Evolutionary conservation across 2,888 invertebrate species (phyloP), one percentile per base, ranked within the genome.

Genomic region (Leptinotarsa haldemani): DNA sequence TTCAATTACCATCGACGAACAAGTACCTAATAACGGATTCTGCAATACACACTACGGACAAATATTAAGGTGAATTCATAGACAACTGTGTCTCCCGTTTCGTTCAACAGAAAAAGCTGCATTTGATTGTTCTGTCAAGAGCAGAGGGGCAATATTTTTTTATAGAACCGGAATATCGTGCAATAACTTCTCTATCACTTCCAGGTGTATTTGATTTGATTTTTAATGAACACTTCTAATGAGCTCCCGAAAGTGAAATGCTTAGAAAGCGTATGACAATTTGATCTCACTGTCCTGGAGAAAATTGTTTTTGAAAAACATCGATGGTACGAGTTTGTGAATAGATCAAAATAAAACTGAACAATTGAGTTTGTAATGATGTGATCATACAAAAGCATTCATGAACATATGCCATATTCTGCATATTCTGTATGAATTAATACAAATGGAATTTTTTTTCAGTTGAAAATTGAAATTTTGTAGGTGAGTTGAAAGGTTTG

Each of bases 41-140:
- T 56, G 18, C 20, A 13, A 56, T 22, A 20, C 20, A 56, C 56
- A 18, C 13, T 56, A 4, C 20, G 13, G 56, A 56, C 56, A 56
- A 56, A 56, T 22, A 56, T 56, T 22, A 12, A 18, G 56, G 22
- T 56, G 56, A 18, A 56, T 56, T 18, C 56, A 22, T 56, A 18
- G 56, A 56, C 13, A 20, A 30, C 56, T 61, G n/a, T 61, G 61
- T 61, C 18, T 18, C 56, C 30, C 61, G 30, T 61, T 30, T 61
- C 61, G n/a, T 66, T 63, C n/a, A 13, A 2, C 48, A 30, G 66
- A 58, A 71, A 74, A 74, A 30, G 18, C 16, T 70, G 53, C 46
- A 56, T 71, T 74, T 74, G 68, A 77, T 77, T 77, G 69, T 69
- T 71, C 69, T 74, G 74, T 74, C 73, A 69, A 66, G 63, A 70